Evolutionary conservation across 2,797 vertebrate genomes (phyloP).

Genomic region (Spea hammondii): DNA sequence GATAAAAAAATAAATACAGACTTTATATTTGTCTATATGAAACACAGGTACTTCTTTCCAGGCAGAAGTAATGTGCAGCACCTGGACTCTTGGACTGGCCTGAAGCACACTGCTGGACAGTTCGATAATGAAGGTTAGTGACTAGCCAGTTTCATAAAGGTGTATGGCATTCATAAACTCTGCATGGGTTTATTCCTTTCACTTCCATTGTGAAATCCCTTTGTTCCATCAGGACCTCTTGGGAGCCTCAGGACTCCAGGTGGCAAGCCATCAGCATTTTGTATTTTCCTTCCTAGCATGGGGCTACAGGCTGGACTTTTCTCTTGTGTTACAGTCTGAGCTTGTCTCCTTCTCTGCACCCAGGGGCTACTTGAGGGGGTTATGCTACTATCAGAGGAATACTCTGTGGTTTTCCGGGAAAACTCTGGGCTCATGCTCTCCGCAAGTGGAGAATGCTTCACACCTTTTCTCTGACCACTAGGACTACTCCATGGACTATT

Average conservation of each 20-base stretch:
- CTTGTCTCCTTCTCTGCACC: slow-evolving; percentile 89
- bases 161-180: slow-evolving; percentile 34
- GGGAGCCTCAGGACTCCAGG: slow-evolving; percentile 87
- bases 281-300: slow-evolving; percentile 82
- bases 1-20: slow-evolving; percentile 57
- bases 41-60: slow-evolving; percentile 52
- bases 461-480: slow-evolving; percentile 78
- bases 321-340: slow-evolving; percentile 78
- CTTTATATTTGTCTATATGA: slow-evolving; percentile 50
- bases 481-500: slow-evolving; percentile 96
- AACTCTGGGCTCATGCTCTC: slow-evolving; percentile 76
- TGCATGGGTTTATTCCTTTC: slow-evolving; percentile 72
- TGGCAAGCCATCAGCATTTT: slow-evolving; percentile 83
- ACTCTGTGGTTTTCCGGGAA: slow-evolving; percentile 77
- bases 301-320: slow-evolving; percentile 87
- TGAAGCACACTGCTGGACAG: slow-evolving; percentile 23
- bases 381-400: slow-evolving; percentile 93
- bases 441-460: slow-evolving; percentile 81
- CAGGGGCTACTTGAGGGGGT: slow-evolving; percentile 93
- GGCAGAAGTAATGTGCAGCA: slow-evolving; percentile 38
- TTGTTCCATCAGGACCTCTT: slow-evolving; percentile 88
- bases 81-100: slow-evolving; percentile 7
- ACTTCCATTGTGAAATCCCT: slow-evolving; percentile 79
- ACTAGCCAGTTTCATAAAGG: slow-evolving; percentile 22
- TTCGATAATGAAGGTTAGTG: slow-evolving; percentile 15